Evolutionary conservation across 2,888 invertebrate species (phyloP).

Genomic region (Pyrocoelia pectoralis): DNA sequence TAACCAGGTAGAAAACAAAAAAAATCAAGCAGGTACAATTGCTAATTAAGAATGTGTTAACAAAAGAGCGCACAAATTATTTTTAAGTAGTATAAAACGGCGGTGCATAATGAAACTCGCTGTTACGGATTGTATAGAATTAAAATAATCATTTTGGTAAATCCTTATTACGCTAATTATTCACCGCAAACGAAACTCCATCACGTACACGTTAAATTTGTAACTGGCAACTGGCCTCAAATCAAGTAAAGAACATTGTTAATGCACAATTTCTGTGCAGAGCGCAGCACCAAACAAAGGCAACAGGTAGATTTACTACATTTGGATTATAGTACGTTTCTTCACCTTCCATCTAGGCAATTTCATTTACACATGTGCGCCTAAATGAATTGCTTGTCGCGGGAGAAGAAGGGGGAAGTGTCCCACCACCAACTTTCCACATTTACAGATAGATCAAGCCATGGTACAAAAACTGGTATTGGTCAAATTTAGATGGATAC

Average conservation of each 20-base stretch:
- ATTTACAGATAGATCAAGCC: no score
- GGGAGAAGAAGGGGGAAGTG: no score
- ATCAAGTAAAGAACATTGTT: background rate
- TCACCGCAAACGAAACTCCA: background rate
- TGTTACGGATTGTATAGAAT: constrained; percentile 16
- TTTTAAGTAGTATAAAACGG: constrained; percentile 16
- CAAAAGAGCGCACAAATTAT: constrained; percentile 22
- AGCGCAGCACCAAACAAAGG: constrained; percentile 12
- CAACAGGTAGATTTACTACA: constrained; percentile 12
- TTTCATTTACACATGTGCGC: no score
- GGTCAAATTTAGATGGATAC: no score
- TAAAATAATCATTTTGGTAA: constrained; percentile 21
- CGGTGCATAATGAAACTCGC: constrained; percentile 20
- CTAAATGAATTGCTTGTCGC: no score
- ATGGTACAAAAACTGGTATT: no score
- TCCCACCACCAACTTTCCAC: no score
- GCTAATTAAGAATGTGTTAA: constrained; percentile 27
- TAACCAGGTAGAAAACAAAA: constrained; percentile 34
- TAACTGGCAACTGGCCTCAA: background rate
- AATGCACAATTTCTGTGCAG: constrained; percentile 7
- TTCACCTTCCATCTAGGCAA: no score
- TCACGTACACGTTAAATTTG: background rate
- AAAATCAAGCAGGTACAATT: constrained; percentile 27
- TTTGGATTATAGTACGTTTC: no score
- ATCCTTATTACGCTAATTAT: background rate